Evolutionary conservation across 2,113 vertebrate species (phyloP).

Genomic region (Piprites chloris): DNA sequence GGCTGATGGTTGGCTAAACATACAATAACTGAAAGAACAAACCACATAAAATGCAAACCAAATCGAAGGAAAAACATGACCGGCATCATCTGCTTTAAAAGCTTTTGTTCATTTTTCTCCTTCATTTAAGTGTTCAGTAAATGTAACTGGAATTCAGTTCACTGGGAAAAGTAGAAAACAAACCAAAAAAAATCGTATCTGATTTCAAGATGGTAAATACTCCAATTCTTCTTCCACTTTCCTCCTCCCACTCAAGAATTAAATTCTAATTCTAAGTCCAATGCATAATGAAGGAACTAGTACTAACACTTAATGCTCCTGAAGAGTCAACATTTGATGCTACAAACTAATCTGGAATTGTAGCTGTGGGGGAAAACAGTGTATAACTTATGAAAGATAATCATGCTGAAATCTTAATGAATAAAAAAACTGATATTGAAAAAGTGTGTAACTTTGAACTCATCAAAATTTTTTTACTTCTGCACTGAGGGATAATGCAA

Average conservation of each 20-base stretch:
- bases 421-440: neutral
- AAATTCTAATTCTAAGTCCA: neutral
- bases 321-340: neutral
- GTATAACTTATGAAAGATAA: neutral
- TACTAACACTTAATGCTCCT: neutral
- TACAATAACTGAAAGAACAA: conserved; percentile 38
- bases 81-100: neutral
- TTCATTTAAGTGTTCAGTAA: neutral
- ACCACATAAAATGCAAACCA: neutral
- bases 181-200: neutral
- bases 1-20: conserved; percentile 46
- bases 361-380: neutral
- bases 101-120: neutral
- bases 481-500: neutral
- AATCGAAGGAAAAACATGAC: conserved; percentile 19
- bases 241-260: neutral
- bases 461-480: neutral
- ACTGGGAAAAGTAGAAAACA: neutral
- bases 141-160: neutral
- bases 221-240: neutral
- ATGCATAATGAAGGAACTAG: neutral
- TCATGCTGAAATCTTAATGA: neutral
- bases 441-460: neutral
- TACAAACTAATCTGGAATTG: neutral
- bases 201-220: neutral